Percentiles rank a stretch among this genome's conserved stretches.
phyloP scores from a whole-genome alignment of 2,113 vertebrate genomes.

The Entelurus aequoreus region DNA sequence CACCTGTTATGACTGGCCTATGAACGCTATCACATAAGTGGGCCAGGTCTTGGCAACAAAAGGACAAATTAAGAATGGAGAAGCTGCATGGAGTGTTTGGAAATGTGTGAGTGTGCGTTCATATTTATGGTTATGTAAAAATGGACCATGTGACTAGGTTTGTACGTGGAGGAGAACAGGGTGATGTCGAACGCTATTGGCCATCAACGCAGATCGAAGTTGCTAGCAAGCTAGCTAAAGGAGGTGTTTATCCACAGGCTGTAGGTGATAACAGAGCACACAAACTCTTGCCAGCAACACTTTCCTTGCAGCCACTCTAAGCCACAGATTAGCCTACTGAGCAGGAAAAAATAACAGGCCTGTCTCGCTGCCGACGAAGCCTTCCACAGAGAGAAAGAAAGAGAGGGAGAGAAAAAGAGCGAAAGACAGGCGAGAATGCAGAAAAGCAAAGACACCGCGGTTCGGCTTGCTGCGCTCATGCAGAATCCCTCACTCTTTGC shows the following conservation, averaged over 20 bases:
- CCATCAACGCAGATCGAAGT: conserved; percentile 25
- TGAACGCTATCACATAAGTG: conserved; percentile 14
- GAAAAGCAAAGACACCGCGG: conserved; percentile 54
- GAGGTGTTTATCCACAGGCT: conserved; percentile 70
- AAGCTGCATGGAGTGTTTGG: conserved; percentile 6
- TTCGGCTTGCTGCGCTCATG: conserved; percentile 38
- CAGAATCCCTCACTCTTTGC: conserved; percentile 51
- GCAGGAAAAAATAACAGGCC: conserved; percentile 73
- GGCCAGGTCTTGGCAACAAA: conserved; percentile 32
- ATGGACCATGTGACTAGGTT: conserved; percentile 1
- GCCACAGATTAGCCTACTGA: conserved; percentile 67
- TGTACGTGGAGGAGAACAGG: conserved; percentile 7
- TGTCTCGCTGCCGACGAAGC: conserved; percentile 67
- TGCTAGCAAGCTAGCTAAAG: conserved; percentile 40
- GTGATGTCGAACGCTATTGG: conserved; percentile 4
- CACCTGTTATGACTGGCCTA: conserved; percentile 32
- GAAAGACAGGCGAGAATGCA: conserved; percentile 45
- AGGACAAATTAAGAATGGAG: conserved; percentile 24
- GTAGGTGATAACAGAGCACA: conserved; percentile 70
- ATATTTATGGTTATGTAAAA: not conserved
- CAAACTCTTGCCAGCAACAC: conserved; percentile 66
- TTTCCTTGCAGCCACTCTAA: conserved; percentile 69
- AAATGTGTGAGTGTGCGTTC: conserved; percentile 1
- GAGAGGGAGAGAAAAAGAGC: conserved; percentile 31
- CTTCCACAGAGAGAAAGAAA: conserved; percentile 53